These are phyloP conservation scores for Toxonevra muliebris DNA, from an alignment of 2,888 invertebrate species.

Conservation along the genomic window DNA sequence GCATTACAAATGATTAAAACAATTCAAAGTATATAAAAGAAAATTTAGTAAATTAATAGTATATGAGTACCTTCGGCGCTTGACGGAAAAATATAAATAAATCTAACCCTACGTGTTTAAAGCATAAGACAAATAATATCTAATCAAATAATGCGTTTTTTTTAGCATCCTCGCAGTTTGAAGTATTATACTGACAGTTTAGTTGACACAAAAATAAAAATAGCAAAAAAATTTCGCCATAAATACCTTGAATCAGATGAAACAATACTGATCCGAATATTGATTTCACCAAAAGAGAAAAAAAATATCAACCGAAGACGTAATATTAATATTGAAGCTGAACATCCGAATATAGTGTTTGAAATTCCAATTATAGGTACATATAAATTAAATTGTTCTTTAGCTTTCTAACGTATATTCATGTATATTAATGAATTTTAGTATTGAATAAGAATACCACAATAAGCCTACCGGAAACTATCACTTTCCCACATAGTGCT, in stretches of 20 bases:
- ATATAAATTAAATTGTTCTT: not conserved
- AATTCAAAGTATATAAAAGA: too few species aligned
- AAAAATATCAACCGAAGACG: conserved; percentile 47
- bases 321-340: conserved; percentile 46
- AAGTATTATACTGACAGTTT: conserved; percentile 48
- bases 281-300: conserved; percentile 37
- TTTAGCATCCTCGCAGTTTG: conserved; percentile 49
- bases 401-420: conserved; percentile 3
- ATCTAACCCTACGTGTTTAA: too few species aligned
- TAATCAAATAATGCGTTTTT: not conserved
- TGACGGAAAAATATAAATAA: too few species aligned
- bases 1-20: too few species aligned
- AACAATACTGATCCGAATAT: conserved; percentile 41
- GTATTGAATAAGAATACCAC: conserved; percentile 5
- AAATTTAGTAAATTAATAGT: too few species aligned
- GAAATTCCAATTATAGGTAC: conserved; percentile 55
- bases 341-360: conserved; percentile 54
- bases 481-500: conserved; percentile 43
- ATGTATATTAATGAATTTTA: conserved; percentile 9
- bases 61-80: too few species aligned
- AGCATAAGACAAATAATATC: too few species aligned
- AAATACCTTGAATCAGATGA: conserved; percentile 49
- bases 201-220: conserved; percentile 40
- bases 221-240: conserved; percentile 33
- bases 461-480: conserved; percentile 24